These are phyloP conservation scores for Drosophila bocqueti DNA, from an alignment of 1,140 invertebrate genomes.

Conservation along the genomic window DNA sequence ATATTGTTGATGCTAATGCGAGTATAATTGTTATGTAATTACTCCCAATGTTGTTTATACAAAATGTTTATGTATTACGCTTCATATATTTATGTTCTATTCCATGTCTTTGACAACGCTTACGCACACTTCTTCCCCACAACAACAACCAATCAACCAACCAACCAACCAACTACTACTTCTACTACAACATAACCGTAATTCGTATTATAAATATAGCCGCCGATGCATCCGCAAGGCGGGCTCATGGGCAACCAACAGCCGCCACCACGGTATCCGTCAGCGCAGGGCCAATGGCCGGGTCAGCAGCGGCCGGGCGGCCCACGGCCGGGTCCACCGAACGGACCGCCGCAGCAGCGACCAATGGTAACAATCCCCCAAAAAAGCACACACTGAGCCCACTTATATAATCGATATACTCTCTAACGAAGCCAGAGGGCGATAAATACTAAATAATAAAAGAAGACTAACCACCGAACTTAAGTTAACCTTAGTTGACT, in stretches of 20 bases:
- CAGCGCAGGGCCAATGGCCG: slow-evolving; percentile 85
- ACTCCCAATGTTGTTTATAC: slow-evolving; percentile 34
- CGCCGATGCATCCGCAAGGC: slow-evolving; percentile 84
- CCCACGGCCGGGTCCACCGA: slow-evolving; percentile 89
- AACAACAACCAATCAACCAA: slow-evolving; percentile 63
- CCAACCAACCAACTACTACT: slow-evolving; percentile 28
- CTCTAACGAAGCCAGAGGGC: slow-evolving; percentile 43
- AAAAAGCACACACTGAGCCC: slow-evolving; percentile 55
- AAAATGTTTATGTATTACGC: slow-evolving; percentile 79
- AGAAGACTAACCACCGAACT: slow-evolving; percentile 61
- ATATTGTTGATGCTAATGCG: slow-evolving; percentile 4
- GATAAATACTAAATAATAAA: slow-evolving; percentile 5
- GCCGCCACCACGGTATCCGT: slow-evolving; percentile 85
- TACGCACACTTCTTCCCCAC: slow-evolving; percentile 73
- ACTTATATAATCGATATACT: slow-evolving; percentile 32
- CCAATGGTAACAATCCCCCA: slow-evolving; percentile 87
- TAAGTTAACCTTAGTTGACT: slow-evolving; percentile 75
- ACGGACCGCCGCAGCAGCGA: slow-evolving; percentile 87
- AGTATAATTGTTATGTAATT: slow-evolving; percentile 17
- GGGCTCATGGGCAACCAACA: slow-evolving; percentile 85
- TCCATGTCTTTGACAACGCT: slow-evolving; percentile 82
- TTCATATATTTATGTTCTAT: slow-evolving; percentile 79
- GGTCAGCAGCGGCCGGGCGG: slow-evolving; percentile 88
- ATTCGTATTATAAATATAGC: slow-evolving; percentile 72
- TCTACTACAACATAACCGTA: slow-evolving; percentile 56